A percentile compares a stretch with the other conserved stretches of the same genome.
phyloP scores from a whole-genome alignment of 1,140 invertebrate genomes.

The Ceratitis capitata region DNA sequence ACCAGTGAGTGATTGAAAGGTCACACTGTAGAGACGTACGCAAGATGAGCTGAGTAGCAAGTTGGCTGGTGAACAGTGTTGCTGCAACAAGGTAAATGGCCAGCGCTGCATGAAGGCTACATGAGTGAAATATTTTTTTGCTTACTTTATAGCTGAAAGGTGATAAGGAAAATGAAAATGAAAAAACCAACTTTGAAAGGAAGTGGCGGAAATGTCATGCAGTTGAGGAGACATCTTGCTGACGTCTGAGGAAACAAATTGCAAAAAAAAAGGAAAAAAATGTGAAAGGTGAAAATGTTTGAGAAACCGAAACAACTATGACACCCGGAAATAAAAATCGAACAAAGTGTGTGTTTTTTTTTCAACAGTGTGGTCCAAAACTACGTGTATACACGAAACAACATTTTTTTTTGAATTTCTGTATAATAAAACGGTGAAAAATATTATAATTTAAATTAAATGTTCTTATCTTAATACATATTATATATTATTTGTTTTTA shows the following conservation, averaged over 20 bases:
- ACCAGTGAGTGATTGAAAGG: conserved; percentile 10
- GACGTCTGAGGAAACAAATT: background rate
- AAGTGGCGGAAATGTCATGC: background rate
- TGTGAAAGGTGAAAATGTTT: background rate
- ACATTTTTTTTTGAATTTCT: too few relatives aligned
- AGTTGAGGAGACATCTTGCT: background rate
- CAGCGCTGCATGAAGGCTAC: background rate
- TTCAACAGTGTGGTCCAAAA: too few relatives aligned
- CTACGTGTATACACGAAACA: too few relatives aligned
- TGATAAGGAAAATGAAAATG: background rate
- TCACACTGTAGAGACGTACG: background rate
- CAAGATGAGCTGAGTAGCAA: background rate
- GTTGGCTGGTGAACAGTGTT: background rate
- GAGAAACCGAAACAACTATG: background rate
- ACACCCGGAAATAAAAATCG: too few relatives aligned
- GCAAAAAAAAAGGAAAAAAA: background rate
- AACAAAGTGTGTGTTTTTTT: too few relatives aligned
- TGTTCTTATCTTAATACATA: too few relatives aligned
- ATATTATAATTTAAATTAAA: too few relatives aligned
- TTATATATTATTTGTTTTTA: too few relatives aligned
- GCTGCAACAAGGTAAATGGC: conserved; percentile 4
- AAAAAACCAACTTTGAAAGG: background rate
- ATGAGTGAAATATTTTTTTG: background rate
- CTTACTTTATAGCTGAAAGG: background rate
- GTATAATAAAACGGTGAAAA: too few relatives aligned